phyloP scores from a whole-genome alignment of 2,797 vertebrate species.

The Microctenopoma lineatum region DNA sequence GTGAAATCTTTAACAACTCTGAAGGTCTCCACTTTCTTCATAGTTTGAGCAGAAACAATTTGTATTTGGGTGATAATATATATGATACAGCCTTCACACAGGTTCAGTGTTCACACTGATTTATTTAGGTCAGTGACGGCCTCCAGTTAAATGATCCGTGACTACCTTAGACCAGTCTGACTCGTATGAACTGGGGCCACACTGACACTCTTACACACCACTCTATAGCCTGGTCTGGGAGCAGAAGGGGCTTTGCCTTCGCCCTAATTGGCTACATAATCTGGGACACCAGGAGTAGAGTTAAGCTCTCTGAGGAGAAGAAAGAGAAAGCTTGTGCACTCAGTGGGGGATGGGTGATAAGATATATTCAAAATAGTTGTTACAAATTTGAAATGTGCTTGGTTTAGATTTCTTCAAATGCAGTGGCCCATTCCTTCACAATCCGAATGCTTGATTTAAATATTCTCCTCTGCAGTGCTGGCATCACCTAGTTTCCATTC shows the following conservation, averaged over 20 bases:
- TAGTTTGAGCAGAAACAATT: slow-evolving; percentile 24
- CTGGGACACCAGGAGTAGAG: slow-evolving; percentile 65
- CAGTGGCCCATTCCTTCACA: neutral
- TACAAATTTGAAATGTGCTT: neutral
- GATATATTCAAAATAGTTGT: slow-evolving; percentile 16
- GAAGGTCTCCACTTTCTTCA: slow-evolving; percentile 39
- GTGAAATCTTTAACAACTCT: slow-evolving; percentile 38
- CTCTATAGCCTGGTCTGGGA: slow-evolving; percentile 29
- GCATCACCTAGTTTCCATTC: neutral
- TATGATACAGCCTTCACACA: neutral
- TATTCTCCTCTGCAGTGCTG: neutral
- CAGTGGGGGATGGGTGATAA: slow-evolving; percentile 39
- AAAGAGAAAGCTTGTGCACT: slow-evolving; percentile 30
- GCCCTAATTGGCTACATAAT: slow-evolving; percentile 79
- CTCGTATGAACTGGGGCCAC: slow-evolving; percentile 17
- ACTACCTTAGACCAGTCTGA: slow-evolving; percentile 18
- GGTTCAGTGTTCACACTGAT: slow-evolving; percentile 4
- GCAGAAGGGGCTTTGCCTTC: slow-evolving; percentile 79
- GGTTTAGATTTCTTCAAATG: too few relatives aligned
- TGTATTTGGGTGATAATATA: neutral
- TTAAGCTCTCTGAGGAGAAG: slow-evolving; percentile 64
- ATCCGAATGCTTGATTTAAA: neutral
- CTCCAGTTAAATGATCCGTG: slow-evolving; percentile 10
- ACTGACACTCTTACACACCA: slow-evolving; percentile 9
- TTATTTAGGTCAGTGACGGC: slow-evolving; percentile 8